Evolutionary conservation across 2,888 invertebrate species (phyloP), one percentile per base, ranked within the genome.

Genomic region (Acanthacorydalis orientalis): DNA sequence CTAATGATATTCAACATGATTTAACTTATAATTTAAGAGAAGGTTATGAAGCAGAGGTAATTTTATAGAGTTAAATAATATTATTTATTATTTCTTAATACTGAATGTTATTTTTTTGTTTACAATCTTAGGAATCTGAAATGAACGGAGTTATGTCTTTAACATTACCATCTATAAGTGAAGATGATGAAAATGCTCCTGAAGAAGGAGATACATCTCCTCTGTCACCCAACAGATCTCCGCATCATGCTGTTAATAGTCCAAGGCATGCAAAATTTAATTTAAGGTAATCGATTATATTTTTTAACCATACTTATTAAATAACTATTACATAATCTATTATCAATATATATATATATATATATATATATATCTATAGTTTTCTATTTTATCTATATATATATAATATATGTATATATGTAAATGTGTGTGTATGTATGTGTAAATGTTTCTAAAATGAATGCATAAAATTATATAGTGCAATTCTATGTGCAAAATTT

Each of bases 1-100:
- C 88, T 44, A 80, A 90, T 57, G 95, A 95, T 62, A 91, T 95
- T 56, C 87, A 90, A 58, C 92, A 93, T 61, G 95, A 95, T 64
- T 75, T 95, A 48, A 93, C 95, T 0, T 93, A 88, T 67, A 95
- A 95, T 65, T 73, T 95, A 45, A 73, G 93, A 43, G 93, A 93
- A 63, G 92, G 92, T 4, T 91, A 90, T 60, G 90, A 90, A 60
- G 86, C 84, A 11, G 90, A 89, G 70, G 80, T 79, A 63, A 61
- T 60, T 52, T 42, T 48, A 23, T 44, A 40, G 44, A 23, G 16
- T 16, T 12, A 8, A 15, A 40, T 4, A 4, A 9, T 40, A 16
- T 10, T 9, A 39, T 9, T 39, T 39, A 9, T 3, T 15, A 12
- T 40, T 35, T n/a, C 12, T 35, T 4, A n/a, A n/a, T 4, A n/a